Base-by-base conservation (phyloP, 2,888 invertebrate genomes). In the Limulus polyphemus region DNA sequence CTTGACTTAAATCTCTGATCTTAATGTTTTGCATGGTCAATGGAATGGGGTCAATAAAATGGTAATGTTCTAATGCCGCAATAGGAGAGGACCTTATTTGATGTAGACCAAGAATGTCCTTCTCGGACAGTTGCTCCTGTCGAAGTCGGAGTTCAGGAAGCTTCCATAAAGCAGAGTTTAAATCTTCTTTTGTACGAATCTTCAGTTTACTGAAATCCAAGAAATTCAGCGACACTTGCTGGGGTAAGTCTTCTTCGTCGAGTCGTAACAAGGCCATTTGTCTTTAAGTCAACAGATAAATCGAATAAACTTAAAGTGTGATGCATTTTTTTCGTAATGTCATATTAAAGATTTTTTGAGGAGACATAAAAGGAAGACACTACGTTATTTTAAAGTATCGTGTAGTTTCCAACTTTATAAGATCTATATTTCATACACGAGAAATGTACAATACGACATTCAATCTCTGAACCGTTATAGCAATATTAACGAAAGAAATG, bases 91-190 rank as follows among this genome's bases (percentile, higher is more conserved):
- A 69, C 74, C 68, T 81, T 84, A 69, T 88, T 89, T 71, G 82
- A 83, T 60, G 88, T 83, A 77, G 32, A 32, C 32, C 32, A 32
- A 86, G 88, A 1, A 86, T 79, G 68, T 88, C 89, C 69, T 91
- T 90, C 16, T 82, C 79, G 69, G 82, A 83, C 1, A 90, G 83
- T 81, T 89, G 90, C 74, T 91, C 90, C 0, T 89, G 84, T 69
- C 88, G 84, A 70, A 91, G 89, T 78, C 90, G 91, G 74, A 87
- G 90, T 75, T 93, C 92, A 0, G 91, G 90, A 12, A 91, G 87
- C 78, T 88, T 88, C 72, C 91, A 90, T 75, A 89, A 80, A 57
- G 90, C 81, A 63, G 84, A 84, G 71, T 86, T 83, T 70, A 89
- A 88, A 73, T 93, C 92, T 71, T 91, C 90, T 66, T 85, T 84